Evolutionary conservation across 2,113 vertebrate species (phyloP).

Genomic region (Formicarius rufipectus): DNA sequence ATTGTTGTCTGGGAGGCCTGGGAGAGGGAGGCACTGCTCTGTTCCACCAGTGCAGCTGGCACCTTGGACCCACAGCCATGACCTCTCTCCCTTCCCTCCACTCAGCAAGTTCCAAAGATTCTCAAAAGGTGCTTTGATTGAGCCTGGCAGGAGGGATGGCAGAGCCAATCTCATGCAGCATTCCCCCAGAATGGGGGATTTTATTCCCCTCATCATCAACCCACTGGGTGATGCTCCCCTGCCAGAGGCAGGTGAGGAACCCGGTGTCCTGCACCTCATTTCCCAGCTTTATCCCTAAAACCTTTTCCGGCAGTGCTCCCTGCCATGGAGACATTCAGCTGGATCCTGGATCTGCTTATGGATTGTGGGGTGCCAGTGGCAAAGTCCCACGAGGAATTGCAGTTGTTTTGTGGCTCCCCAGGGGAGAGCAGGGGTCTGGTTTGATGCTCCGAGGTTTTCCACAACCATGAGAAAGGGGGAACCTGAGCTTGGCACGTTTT

Average conservation of each 20-base stretch:
- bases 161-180: neutral
- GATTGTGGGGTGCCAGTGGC: neutral
- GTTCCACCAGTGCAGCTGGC: neutral
- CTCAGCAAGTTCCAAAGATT: neutral
- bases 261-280: rapidly evolving
- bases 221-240: neutral
- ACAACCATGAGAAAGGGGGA: neutral
- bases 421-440: neutral
- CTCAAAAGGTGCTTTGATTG: neutral
- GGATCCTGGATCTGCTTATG: neutral
- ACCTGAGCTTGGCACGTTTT: neutral
- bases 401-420: neutral
- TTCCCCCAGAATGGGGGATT: neutral
- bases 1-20: neutral
- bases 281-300: neutral
- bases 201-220: neutral
- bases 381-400: rapidly evolving
- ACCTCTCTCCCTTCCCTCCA: neutral
- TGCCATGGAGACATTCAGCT: rapidly evolving
- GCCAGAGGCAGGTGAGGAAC: neutral
- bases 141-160: neutral
- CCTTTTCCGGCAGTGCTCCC: neutral
- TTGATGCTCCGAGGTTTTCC: neutral
- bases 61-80: no score
- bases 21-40: rapidly evolving